phyloP scores from a whole-genome alignment of 2,797 vertebrate genomes.

The Pipistrellus pygmaeus region DNA sequence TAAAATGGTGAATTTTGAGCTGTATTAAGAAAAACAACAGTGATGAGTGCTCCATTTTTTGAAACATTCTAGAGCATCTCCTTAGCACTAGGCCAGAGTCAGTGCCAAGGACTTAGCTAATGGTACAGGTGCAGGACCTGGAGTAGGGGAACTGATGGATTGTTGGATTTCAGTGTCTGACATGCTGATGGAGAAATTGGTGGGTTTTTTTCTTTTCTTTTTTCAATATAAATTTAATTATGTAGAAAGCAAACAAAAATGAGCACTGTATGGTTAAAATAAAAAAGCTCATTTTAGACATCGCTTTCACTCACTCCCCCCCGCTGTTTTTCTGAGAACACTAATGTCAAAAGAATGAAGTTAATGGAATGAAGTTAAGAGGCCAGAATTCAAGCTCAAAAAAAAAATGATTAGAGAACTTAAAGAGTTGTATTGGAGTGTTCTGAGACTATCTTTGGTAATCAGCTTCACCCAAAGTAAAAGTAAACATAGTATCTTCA shows the following conservation, averaged over 20 bases:
- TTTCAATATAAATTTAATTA: not conserved
- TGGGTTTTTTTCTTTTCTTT: not conserved
- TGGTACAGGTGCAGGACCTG: not conserved
- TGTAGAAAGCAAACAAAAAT: slow-evolving; percentile 22
- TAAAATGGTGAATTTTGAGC: slow-evolving; percentile 56
- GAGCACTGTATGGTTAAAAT: not conserved
- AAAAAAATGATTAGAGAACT: not conserved
- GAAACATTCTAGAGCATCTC: not conserved
- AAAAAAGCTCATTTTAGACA: not conserved
- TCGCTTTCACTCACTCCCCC: not conserved
- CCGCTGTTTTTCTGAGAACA: not conserved
- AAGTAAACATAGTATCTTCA: not conserved
- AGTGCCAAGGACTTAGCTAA: not conserved
- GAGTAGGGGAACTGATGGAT: too few species aligned
- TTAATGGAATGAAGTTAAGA: not conserved
- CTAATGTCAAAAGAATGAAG: not conserved
- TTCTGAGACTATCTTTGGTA: not conserved
- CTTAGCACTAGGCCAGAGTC: not conserved
- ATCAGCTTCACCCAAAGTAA: slow-evolving; percentile 4
- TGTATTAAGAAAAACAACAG: slow-evolving; percentile 25
- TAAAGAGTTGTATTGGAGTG: not conserved
- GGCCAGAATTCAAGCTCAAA: not conserved
- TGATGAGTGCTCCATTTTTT: slow-evolving; percentile 19
- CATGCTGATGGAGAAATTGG: not conserved
- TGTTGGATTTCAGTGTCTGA: not conserved